Evolutionary conservation across 2,888 invertebrate species (phyloP), one percentile per base, ranked within the genome.

Genomic region (Odontocerum albicorne): DNA sequence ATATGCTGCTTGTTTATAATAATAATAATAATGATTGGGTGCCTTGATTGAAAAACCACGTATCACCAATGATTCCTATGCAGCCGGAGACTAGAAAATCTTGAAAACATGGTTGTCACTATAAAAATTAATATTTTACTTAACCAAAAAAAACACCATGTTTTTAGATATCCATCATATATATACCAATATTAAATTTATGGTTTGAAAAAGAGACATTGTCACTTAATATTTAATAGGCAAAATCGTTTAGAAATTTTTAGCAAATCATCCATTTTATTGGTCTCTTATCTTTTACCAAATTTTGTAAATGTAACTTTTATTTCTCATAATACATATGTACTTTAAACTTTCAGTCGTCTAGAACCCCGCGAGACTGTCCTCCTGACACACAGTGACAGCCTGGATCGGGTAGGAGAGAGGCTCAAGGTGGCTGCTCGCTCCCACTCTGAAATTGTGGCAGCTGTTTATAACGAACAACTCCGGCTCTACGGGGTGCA

Each of bases 301-400:
- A n/a, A n/a, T n/a, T n/a, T 10, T 32, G 7, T 55, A 40, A 20
- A 1, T 16, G 31, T 15, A 39, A 17, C 39, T 35, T 55, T 35
- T 36, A 20, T 15, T 20, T 4, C 19, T 12, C 7, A 16, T 38
- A 31, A n/a, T 46, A n/a, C n/a, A n/a, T 52, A 52, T 45, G 33
- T 21, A 49, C 39, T 12, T 42, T 13, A 12, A 20, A 42, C 13
- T 69, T 73, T 27, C 74, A 96, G 96, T 69, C 90, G 92, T 59
- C 79, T 97, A 66, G 88, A 90, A 54, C 89, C 90, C 68, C 83
- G 86, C 62, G 95, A 97, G 75, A 82, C 86, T 62, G 98, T 98
- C 44, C 77, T 99, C 39, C 77, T 99, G 62, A 99, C 99, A 0
- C 99, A 99, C 74, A 98, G 98, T 17, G 99, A 99, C 77, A 92